These are phyloP conservation scores for Mesorhabditis belari DNA, from an alignment of 2,888 invertebrate species.

Conservation along the genomic window DNA sequence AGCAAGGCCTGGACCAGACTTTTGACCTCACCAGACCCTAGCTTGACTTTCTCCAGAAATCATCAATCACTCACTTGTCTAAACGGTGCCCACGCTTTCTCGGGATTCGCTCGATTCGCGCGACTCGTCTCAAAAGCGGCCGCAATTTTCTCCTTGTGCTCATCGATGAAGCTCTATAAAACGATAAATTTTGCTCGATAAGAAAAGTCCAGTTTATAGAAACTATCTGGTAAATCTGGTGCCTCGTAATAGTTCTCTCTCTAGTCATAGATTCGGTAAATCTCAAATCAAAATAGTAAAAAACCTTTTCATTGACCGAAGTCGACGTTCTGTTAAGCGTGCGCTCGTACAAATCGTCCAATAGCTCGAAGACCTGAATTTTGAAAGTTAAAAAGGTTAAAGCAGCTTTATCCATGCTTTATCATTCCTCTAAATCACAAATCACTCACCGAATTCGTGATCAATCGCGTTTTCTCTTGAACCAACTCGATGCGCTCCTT, in stretches of 20 bases:
- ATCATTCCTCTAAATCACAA: background rate
- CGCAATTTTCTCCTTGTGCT: slow-evolving; percentile 7
- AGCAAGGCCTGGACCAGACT: no score
- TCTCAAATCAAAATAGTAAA: no score
- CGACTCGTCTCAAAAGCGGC: slow-evolving; percentile 17
- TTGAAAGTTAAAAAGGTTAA: background rate
- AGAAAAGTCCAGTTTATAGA: no score
- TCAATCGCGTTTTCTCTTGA: slow-evolving; percentile 77
- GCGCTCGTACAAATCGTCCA: slow-evolving; percentile 78
- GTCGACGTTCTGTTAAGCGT: slow-evolving; percentile 62
- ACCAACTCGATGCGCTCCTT: slow-evolving; percentile 72
- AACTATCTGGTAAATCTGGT: no score
- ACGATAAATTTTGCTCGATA: background rate
- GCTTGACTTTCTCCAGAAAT: no score
- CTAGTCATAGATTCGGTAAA: no score
- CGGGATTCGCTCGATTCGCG: slow-evolving; percentile 8
- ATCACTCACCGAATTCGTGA: slow-evolving; percentile 69
- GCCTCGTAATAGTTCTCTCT: no score
- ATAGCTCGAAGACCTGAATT: slow-evolving; percentile 59
- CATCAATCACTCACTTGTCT: slow-evolving; percentile 14
- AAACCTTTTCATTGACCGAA: slow-evolving; percentile 77
- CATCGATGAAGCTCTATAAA: slow-evolving; percentile 9
- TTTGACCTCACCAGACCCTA: no score
- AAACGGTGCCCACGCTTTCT: slow-evolving; percentile 28
- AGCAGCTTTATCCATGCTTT: background rate